Evolutionary conservation across 2,113 vertebrate genomes (phyloP), one percentile per base, ranked within the genome.

Genomic region (Hipposideros armiger): DNA sequence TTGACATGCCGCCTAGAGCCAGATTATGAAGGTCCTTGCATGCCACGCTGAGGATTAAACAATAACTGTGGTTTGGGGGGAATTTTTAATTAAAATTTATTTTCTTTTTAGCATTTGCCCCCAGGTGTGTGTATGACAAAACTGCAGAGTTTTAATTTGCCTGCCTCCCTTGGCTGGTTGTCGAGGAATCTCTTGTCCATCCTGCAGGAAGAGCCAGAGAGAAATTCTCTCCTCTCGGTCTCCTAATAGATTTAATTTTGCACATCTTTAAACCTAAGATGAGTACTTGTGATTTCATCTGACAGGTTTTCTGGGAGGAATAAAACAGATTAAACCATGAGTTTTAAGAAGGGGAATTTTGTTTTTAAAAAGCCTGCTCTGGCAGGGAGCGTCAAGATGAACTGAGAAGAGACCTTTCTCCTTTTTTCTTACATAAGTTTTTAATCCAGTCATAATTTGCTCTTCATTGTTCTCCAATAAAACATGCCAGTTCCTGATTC

Each of bases 191-290:
- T 50, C 60, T 70, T 54, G 11, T 87, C 36, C 36, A 40, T 20
- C 16, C 6, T 45, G 11, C 13, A 42, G 3, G 50, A 42, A 92
- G 28, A 5, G 40, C 30, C 45, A 54, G 40, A 84, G 67, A 94
- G 24, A 97, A 91, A 66, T 66, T 11, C 3, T 96, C 47, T 73
- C 17, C 28, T 54, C 7, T 17, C 4, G 0, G 26, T 67, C 56
- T 83, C 11, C n/a, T 90, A 66, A 54, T 62, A 73, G 24, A n/a
- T 64, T 81, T 91, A 83, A 58, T 60, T 90, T 81, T 94, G 19
- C 0, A 36, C 45, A 84, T 72, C 19, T 62, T 90, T 88, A 85
- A 66, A 70, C 3, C 24, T 42, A 22, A 94, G 11, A 76, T 67
- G 60, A 72, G 45, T 58, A 88, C 40, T 86, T 92, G 66, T 11